Conservation (phyloP, 2,888 invertebrate species). For the Pyrochroa serraticornis region DNA sequence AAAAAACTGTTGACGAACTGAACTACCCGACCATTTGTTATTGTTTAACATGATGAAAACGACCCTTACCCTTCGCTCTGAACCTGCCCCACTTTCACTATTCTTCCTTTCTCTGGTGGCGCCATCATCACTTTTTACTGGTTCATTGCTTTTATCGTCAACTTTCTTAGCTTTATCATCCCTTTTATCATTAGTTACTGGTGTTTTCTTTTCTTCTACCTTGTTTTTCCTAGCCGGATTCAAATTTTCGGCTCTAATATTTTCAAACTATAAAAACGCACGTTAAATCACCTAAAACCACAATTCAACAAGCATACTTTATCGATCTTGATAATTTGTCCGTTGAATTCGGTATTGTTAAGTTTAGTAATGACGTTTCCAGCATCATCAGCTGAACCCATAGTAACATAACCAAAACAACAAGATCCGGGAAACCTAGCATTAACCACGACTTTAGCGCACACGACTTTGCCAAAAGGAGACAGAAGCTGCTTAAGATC, state of each 20-base stretch:
- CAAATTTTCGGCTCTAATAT: conserved; percentile 21
- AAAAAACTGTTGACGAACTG: conserved; percentile 23
- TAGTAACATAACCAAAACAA: conserved; percentile 96
- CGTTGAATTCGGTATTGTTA: conserved; percentile 92
- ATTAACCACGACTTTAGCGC: conserved; percentile 96
- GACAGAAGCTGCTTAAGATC: conserved; percentile 93
- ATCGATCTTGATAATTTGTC: conserved; percentile 93
- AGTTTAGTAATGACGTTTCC: conserved; percentile 88
- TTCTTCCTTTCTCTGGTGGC: conserved; percentile 25
- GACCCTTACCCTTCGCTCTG: conserved; percentile 25
- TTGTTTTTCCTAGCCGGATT: conserved; percentile 26
- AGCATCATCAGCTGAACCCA: conserved; percentile 89
- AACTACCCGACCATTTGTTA: neutral
- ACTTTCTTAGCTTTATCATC: conserved; percentile 29
- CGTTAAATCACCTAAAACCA: conserved; percentile 2
- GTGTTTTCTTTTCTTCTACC: conserved; percentile 33
- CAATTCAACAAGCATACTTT: conserved; percentile 63
- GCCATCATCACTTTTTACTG: no score
- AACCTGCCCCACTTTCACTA: conserved; percentile 21
- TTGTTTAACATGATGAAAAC: neutral
- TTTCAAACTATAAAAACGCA: conserved; percentile 21
- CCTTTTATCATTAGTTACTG: conserved; percentile 33
- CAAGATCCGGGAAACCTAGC: conserved; percentile 90
- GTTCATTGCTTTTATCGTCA: conserved; percentile 32
- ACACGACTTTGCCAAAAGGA: conserved; percentile 91